Conservation (phyloP, 2,113 vertebrate species). For the Apodemus speciosus region DNA sequence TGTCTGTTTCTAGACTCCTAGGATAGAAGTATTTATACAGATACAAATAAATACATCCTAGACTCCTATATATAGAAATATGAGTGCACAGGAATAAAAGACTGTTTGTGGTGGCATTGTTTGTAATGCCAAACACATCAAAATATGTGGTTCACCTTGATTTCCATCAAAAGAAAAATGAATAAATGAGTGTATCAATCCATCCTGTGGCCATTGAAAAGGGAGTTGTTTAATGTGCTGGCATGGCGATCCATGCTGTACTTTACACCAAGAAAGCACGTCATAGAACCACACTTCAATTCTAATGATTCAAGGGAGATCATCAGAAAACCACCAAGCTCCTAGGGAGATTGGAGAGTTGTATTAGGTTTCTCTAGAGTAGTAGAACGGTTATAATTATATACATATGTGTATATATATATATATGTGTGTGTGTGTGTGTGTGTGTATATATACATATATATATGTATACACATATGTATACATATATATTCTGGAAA, state of each 20-base stretch:
- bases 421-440: too few species aligned
- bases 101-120: not conserved
- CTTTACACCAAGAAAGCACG: not conserved
- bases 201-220: not conserved
- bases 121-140: not conserved
- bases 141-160: not conserved
- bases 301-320: not conserved
- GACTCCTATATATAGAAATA: not conserved
- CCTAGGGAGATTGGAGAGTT: too few species aligned
- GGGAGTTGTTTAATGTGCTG: not conserved
- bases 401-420: not conserved
- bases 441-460: not conserved
- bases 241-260: not conserved
- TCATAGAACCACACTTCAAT: not conserved
- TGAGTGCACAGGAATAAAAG: constrained; percentile 46
- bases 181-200: not conserved
- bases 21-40: not conserved
- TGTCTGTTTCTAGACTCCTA: not conserved
- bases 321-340: not conserved
- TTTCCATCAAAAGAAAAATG: constrained; percentile 30
- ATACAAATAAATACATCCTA: not conserved
- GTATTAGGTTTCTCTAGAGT: not conserved
- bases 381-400: not conserved
- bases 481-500: not conserved
- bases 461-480: too few species aligned